Conservation (phyloP, 1,140 invertebrate species). For the Lepidurus couesii region DNA sequence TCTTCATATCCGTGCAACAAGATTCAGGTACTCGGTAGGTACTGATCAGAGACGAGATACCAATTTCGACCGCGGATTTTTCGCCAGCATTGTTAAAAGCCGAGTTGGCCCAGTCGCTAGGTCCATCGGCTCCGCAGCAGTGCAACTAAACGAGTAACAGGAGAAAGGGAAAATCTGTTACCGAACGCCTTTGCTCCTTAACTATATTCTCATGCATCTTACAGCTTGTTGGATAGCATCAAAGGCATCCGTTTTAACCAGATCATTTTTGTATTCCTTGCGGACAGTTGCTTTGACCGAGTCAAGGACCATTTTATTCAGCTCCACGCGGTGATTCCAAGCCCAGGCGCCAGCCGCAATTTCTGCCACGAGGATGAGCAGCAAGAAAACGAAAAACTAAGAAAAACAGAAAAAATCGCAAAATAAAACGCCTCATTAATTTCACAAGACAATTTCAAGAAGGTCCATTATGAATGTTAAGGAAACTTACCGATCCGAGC, state of each 20-base stretch:
- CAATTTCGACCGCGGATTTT: slow-evolving; percentile 37
- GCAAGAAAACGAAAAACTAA: slow-evolving; percentile 64
- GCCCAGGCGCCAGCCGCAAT: slow-evolving; percentile 66
- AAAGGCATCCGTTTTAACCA: slow-evolving; percentile 55
- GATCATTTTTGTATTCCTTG: slow-evolving; percentile 58
- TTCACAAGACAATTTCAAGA: background rate
- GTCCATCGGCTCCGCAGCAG: slow-evolving; percentile 66
- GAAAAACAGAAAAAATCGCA: slow-evolving; percentile 41
- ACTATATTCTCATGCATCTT: slow-evolving; percentile 34
- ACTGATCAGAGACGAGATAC: slow-evolving; percentile 34
- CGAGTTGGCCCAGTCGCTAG: slow-evolving; percentile 62
- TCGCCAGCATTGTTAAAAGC: slow-evolving; percentile 49
- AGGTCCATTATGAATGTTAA: slow-evolving; percentile 2
- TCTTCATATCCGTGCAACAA: slow-evolving; percentile 40
- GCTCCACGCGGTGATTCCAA: slow-evolving; percentile 58
- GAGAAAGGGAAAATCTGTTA: background rate
- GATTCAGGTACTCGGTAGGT: slow-evolving; percentile 51
- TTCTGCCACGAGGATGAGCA: slow-evolving; percentile 72
- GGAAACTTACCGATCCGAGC: slow-evolving; percentile 63
- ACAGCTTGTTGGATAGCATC: slow-evolving; percentile 63
- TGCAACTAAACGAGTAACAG: slow-evolving; percentile 49
- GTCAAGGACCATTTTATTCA: slow-evolving; percentile 56
- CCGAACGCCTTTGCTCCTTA: too few relatives aligned
- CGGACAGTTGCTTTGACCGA: slow-evolving; percentile 60
- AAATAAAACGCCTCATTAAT: background rate